A percentile compares a stretch with the other conserved stretches of the same genome.
Conservation (phyloP, 2,797 vertebrate genomes). For the Cebuella pygmaea region DNA sequence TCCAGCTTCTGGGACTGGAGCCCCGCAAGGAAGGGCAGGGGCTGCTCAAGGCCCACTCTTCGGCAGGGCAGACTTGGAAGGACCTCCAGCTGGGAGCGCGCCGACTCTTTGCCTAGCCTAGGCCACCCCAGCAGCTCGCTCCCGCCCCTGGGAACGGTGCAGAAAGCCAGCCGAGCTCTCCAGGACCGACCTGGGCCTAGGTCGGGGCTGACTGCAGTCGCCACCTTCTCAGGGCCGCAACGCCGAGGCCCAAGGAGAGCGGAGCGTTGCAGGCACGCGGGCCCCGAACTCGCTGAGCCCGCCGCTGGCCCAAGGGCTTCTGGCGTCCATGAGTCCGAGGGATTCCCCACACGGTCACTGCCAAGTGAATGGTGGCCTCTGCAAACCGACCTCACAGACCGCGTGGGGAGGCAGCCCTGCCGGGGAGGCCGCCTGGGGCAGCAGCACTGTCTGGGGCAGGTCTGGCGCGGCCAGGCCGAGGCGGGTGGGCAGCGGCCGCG, state of each 20-base stretch:
- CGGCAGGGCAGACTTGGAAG: not conserved
- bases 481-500: not conserved
- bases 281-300: not conserved
- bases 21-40: not conserved
- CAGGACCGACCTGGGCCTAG: not conserved
- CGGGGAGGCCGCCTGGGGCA: not conserved
- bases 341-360: not conserved
- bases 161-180: not conserved
- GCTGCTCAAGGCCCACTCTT: not conserved
- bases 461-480: not conserved
- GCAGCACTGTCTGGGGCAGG: not conserved
- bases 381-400: not conserved
- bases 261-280: not conserved
- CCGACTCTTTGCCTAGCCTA: not conserved
- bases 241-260: not conserved
- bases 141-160: not conserved
- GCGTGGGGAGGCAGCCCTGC: not conserved
- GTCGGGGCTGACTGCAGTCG: not conserved
- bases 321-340: not conserved
- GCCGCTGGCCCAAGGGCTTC: not conserved
- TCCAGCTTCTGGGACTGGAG: not conserved
- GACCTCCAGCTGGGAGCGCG: not conserved
- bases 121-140: not conserved
- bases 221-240: not conserved
- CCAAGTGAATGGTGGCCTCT: not conserved